Evolutionary conservation across 2,888 invertebrate genomes (phyloP), one percentile per base, ranked within the genome.

Genomic region (Hermaeophaga mercurialis): DNA sequence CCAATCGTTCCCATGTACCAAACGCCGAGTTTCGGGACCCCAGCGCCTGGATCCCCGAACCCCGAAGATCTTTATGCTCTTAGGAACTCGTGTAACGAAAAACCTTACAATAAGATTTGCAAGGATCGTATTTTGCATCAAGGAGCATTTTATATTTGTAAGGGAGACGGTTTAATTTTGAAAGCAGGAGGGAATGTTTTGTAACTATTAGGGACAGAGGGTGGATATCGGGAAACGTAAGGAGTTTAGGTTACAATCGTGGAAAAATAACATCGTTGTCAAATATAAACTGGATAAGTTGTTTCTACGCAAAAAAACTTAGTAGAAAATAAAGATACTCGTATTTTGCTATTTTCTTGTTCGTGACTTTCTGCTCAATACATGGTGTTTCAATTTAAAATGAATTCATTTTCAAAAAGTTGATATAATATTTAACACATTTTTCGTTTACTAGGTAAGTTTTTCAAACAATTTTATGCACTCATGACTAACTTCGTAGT

Each of bases 51-150:
- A 14, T 33, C 14, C 28, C 24, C 14, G 43, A 45, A 17, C 22
- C 43, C 15, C 31, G 39, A n/a, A 11, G 36, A 14, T 36, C 36
- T 33, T 36, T 24, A 38, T 24, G 47, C 47, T 24, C 47, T 22
- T 41, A 41, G 28, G 33, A 41, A 43, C 33, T 41, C 43, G 41
- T 18, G 50, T 54, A 53, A 56, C 53, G 57, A 52, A 56, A 55
- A 48, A 50, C 57, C 56, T 56, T 48, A 54, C 50, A 46, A 59
- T 44, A 43, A 49, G 55, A 54, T 54, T 60, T 56, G 45, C 53
- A 33, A 36, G 52, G 48, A 48, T 59, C 55, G 48, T 56, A 52
- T 59, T 59, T 54, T 54, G 48, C 45, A 54, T 45, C 54, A 54
- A 47, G 53, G 18, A 39, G 54, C 47, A 50, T 58, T 54, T 58